A percentile compares a stretch with the other conserved stretches of the same genome.
These are phyloP conservation scores for Hylyphantes graminicola DNA, from an alignment of 1,140 invertebrate genomes.

Conservation along the genomic window DNA sequence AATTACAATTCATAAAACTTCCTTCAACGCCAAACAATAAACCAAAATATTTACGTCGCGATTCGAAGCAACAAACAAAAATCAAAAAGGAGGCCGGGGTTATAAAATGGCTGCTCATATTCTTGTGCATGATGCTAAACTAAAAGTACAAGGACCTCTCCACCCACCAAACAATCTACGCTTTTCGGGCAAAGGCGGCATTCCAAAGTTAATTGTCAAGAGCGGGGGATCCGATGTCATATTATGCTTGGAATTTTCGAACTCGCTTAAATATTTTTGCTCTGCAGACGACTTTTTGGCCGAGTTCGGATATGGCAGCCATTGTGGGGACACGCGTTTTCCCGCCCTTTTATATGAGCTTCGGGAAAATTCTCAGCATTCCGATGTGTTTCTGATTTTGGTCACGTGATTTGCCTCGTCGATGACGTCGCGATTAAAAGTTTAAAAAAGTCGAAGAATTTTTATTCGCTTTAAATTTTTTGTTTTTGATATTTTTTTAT, in stretches of 20 bases:
- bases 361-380: conserved; percentile 15
- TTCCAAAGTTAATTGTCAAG: conserved; percentile 43
- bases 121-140: no score
- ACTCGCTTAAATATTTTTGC: conserved; percentile 40
- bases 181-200: background rate
- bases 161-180: no score
- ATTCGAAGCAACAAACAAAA: no score
- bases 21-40: no score
- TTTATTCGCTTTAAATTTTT: background rate
- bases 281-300: conserved; percentile 24
- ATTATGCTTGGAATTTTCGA: conserved; percentile 37
- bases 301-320: background rate
- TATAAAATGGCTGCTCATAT: no score
- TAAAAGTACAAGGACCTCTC: no score
- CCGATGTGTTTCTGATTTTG: conserved; percentile 16
- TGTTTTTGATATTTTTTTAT: background rate
- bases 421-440: conserved; percentile 8
- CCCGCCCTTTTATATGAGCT: conserved; percentile 8
- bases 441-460: conserved; percentile 16
- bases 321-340: conserved; percentile 27
- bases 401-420: conserved; percentile 35
- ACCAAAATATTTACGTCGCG: no score
- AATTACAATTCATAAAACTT: no score
- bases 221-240: conserved; percentile 20
- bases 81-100: no score